Evolutionary conservation across 2,113 vertebrate genomes (phyloP).

Genomic region (Terrapene triunguis): DNA sequence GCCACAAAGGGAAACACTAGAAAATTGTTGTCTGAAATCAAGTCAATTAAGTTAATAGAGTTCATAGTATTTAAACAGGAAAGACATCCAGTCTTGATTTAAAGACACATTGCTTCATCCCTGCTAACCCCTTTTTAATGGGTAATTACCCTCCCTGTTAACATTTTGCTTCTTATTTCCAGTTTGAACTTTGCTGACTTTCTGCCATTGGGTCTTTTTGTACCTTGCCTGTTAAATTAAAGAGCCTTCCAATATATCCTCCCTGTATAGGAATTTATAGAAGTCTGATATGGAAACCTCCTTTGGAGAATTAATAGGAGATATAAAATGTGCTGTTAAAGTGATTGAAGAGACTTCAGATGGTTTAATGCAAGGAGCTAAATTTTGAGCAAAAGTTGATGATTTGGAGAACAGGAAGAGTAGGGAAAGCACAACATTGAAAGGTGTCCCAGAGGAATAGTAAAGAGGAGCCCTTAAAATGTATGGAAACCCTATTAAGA

Average conservation of each 20-base stretch:
- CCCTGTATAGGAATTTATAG: not conserved
- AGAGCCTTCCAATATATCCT: not conserved
- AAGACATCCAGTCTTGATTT: not conserved
- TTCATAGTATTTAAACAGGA: not conserved
- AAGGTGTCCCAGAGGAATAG: conserved; percentile 2
- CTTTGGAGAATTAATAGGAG: conserved; percentile 14
- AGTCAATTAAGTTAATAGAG: not conserved
- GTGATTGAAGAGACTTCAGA: not conserved
- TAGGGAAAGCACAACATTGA: not conserved
- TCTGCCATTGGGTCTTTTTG: not conserved
- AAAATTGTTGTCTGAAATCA: not conserved
- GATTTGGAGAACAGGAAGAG: not conserved
- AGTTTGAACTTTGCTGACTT: not conserved
- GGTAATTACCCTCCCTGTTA: not conserved
- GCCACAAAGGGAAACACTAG: not conserved
- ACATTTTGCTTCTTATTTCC: not conserved
- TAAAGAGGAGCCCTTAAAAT: not conserved
- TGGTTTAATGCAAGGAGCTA: conserved; percentile 40
- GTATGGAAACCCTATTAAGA: not conserved
- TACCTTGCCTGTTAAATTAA: not conserved
- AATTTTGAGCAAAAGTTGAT: conserved; percentile 25
- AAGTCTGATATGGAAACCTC: not conserved
- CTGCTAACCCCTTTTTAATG: not conserved
- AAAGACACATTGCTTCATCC: not conserved
- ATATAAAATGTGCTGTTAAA: not conserved